Conservation (phyloP, 2,113 vertebrate genomes). For the Ictidomys tridecemlineatus region DNA sequence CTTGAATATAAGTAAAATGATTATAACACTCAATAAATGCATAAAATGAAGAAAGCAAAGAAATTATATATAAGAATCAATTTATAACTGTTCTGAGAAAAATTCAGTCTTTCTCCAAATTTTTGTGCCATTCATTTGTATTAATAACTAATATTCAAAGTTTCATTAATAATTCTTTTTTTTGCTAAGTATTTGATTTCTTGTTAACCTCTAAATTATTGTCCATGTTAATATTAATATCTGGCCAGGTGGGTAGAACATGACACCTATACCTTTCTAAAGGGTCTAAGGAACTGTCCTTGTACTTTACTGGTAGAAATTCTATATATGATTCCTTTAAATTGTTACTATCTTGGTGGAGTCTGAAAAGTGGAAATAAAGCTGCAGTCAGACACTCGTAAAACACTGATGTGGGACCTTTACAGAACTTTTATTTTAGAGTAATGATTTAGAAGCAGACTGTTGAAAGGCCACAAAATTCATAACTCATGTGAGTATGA, state of each 20-base stretch:
- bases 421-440: constrained; percentile 20
- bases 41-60: background rate
- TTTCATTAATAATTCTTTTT: background rate
- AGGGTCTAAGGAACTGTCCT: background rate
- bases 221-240: background rate
- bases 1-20: background rate
- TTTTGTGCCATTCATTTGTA: background rate
- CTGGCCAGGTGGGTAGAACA: background rate
- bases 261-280: background rate
- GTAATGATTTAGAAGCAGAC: background rate
- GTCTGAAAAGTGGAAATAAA: background rate
- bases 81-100: background rate
- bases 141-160: background rate
- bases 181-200: background rate
- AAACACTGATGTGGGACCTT: background rate
- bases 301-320: background rate
- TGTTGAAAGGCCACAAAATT: background rate
- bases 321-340: background rate
- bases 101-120: background rate
- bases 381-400: background rate
- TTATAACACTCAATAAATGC: background rate
- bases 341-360: background rate
- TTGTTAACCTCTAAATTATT: background rate
- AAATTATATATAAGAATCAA: background rate
- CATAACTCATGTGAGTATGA: background rate